Evolutionary conservation across 2,113 vertebrate species (phyloP).

Genomic region (Serilophus lunatus): DNA sequence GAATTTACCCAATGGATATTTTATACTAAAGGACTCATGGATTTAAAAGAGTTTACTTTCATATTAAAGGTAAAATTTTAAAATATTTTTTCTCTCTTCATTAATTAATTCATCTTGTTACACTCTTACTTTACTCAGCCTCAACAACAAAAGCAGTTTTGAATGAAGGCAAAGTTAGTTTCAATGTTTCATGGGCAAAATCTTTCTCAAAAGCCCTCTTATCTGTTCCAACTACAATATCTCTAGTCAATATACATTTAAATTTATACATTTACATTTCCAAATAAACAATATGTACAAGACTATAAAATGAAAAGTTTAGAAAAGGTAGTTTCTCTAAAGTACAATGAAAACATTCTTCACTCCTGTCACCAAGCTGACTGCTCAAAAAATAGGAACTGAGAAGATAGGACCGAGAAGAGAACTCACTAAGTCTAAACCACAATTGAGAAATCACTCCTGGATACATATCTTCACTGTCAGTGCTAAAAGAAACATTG

Average conservation of each 20-base stretch:
- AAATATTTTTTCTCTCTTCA: neutral
- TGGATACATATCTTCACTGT: neutral
- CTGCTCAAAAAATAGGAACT: neutral
- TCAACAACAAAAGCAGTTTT: neutral
- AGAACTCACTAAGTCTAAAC: neutral
- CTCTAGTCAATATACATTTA: neutral
- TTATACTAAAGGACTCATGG: neutral
- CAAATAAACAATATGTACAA: neutral
- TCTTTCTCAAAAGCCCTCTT: neutral
- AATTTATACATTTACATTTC: neutral
- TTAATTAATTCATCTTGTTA: neutral
- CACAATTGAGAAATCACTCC: neutral
- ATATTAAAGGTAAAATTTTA: neutral
- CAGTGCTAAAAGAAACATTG: neutral
- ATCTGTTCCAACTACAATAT: neutral
- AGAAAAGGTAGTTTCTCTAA: neutral
- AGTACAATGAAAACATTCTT: neutral
- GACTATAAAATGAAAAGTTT: neutral
- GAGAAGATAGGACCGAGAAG: neutral
- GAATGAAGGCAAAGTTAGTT: neutral
- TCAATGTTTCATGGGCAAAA: neutral
- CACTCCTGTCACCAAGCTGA: neutral
- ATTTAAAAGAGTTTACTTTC: neutral
- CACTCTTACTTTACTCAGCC: neutral
- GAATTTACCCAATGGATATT: neutral